Base-by-base conservation (phyloP, 2,797 vertebrate genomes). In the Anguilla obscura region DNA sequence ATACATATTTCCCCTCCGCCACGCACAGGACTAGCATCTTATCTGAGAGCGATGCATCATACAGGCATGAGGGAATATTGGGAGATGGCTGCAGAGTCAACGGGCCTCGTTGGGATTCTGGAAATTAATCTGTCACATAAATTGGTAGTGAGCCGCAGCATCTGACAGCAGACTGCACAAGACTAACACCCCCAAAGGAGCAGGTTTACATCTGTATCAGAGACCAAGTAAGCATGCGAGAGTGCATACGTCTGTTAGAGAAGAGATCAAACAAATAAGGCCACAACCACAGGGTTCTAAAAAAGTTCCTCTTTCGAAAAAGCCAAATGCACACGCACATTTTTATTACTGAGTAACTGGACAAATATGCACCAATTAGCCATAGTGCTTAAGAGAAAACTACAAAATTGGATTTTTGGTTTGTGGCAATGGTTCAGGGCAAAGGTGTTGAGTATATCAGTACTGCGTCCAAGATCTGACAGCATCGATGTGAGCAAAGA, bases 51-150 rank as follows among this genome's bases (percentile, higher is more conserved):
- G 83, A 90, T 89, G 89, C 87, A 93, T 91, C 88, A 89, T 76
- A 3, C 80, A 50, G 52, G 87, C 60, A 54, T 69, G 84, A 91
- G 88, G 80, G 89, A 79, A 80, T 18, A 66, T 3, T 16, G 58
- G 74, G 83, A 87, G 87, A 90, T 85, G 30, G 56, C 60, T 33
- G 76, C 79, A 82, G 86, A 56, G 88, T 88, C 87, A 45, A 86
- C 33, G n/a, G 12, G 85, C 84, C 89, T 86, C 80, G 74, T 36
- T 16, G 58, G 89, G 89, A 56, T 86, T 82, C 24, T 85, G 60
- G 87, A 87, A 90, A 91, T 92, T 71, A 93, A 92, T 89, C 89
- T 90, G 86, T 90, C 89, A 91, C 18, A 88, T 89, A 88, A 90
- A 91, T 87, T 86, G 85, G 71, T 56, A n/a, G 86, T 0, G 30